These are phyloP conservation scores for Nyctibius bracteatus DNA, from an alignment of 2,113 vertebrate genomes.

Conservation along the genomic window DNA sequence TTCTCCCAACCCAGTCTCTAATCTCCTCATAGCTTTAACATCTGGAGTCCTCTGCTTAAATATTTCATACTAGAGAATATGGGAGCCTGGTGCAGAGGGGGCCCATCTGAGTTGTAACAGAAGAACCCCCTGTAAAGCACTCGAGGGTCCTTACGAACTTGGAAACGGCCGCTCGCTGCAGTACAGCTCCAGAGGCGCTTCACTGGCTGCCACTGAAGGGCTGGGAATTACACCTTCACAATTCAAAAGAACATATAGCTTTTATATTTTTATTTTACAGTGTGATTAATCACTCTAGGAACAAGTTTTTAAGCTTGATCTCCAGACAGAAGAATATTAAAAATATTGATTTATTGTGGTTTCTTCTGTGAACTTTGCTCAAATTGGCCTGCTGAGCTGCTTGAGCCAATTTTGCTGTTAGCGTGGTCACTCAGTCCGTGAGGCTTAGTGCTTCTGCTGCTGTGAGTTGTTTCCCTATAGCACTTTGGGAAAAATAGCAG, in stretches of 20 bases:
- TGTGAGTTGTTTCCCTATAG: not conserved
- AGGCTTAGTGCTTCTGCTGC: not conserved
- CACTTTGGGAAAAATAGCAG: not conserved
- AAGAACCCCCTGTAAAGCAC: not conserved
- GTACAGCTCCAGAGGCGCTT: not conserved
- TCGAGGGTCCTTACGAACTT: rapidly evolving
- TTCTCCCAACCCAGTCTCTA: not conserved
- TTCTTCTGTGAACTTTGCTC: not conserved
- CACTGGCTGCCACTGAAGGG: not conserved
- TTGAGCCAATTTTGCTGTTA: not conserved
- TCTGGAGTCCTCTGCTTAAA: not conserved
- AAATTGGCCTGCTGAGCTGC: not conserved
- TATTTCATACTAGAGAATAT: not conserved
- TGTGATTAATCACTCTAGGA: not conserved
- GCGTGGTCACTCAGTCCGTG: rapidly evolving
- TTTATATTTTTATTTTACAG: not conserved
- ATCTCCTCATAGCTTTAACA: not conserved
- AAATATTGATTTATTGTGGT: not conserved
- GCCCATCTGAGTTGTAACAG: not conserved
- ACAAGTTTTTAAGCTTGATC: not conserved
- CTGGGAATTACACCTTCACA: not conserved
- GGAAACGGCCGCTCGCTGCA: rapidly evolving
- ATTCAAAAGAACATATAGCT: not conserved
- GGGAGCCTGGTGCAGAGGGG: rapidly evolving
- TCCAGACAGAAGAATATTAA: not conserved